These are phyloP conservation scores for Eupithecia insigniata DNA, from an alignment of 2,888 invertebrate species.

Conservation along the genomic window DNA sequence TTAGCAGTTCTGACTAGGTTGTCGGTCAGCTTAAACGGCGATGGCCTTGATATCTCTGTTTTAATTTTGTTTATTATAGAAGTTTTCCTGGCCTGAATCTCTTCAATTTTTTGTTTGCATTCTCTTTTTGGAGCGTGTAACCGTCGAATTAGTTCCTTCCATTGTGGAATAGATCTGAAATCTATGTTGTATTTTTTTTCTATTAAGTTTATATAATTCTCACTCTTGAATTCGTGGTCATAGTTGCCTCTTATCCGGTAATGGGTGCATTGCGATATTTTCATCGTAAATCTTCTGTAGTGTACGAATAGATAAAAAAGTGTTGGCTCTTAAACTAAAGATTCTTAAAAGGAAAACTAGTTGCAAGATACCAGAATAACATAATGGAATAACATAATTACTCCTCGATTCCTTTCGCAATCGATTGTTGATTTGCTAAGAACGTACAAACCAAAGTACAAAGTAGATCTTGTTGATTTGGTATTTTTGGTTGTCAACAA, in stretches of 20 bases:
- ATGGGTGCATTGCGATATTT: not conserved
- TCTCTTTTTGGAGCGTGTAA: slow-evolving; percentile 56
- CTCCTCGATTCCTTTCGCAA: too few species aligned
- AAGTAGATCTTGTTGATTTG: too few species aligned
- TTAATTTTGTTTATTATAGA: slow-evolving; percentile 67
- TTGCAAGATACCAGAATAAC: too few species aligned
- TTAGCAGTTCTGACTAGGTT: slow-evolving; percentile 62
- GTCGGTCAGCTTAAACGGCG: slow-evolving; percentile 69
- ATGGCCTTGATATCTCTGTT: slow-evolving; percentile 56
- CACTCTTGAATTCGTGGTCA: not conserved
- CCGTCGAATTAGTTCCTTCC: slow-evolving; percentile 63
- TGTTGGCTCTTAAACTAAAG: too few species aligned
- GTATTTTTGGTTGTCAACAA: too few species aligned
- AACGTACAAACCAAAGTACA: too few species aligned
- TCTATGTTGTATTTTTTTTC: slow-evolving; percentile 53
- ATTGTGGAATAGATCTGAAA: slow-evolving; percentile 57
- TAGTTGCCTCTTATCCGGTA: not conserved
- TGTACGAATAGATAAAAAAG: not conserved
- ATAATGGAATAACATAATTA: too few species aligned
- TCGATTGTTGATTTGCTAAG: too few species aligned
- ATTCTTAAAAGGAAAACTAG: not conserved
- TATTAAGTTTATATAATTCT: not conserved
- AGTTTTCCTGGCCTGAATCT: slow-evolving; percentile 58
- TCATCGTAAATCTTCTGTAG: not conserved
- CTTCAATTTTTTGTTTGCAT: slow-evolving; percentile 59